Conservation (phyloP, 2,888 invertebrate genomes). For the Ectemnius continuus region DNA sequence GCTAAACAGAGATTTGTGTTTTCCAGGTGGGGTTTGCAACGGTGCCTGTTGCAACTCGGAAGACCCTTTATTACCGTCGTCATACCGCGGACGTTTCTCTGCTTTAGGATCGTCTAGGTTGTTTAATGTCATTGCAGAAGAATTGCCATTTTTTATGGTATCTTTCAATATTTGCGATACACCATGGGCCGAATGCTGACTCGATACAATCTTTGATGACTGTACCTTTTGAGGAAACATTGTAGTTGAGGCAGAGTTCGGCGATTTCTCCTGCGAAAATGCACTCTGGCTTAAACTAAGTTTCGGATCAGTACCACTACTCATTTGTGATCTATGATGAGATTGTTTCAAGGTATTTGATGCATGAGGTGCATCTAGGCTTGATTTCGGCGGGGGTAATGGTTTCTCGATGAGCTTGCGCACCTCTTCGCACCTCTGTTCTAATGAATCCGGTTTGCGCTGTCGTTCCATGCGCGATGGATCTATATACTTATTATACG, state of each 20-base stretch:
- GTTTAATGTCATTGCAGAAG: constrained; percentile 56
- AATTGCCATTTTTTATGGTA: constrained; percentile 64
- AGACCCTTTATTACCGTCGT: constrained; percentile 52
- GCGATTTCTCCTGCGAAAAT: constrained; percentile 60
- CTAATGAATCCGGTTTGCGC: constrained; percentile 66
- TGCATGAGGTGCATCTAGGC: constrained; percentile 66
- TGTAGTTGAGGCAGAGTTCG: constrained; percentile 33
- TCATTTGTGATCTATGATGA: constrained; percentile 59
- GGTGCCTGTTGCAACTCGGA: constrained; percentile 53
- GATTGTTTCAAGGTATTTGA: constrained; percentile 69
- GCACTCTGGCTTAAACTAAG: constrained; percentile 39
- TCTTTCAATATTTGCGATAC: constrained; percentile 63
- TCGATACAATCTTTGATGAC: constrained; percentile 35
- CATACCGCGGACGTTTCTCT: constrained; percentile 72
- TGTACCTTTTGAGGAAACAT: constrained; percentile 43
- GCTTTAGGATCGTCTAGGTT: constrained; percentile 71
- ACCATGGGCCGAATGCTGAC: constrained; percentile 59
- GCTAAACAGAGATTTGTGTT: constrained; percentile 82
- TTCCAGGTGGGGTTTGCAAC: constrained; percentile 57
- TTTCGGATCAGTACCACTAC: constrained; percentile 39
- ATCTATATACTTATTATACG: constrained; percentile 66
- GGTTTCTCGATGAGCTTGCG: constrained; percentile 74
- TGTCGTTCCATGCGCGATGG: constrained; percentile 58
- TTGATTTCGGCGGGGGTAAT: constrained; percentile 65
- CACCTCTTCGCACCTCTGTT: constrained; percentile 72